Evolutionary conservation across 1,140 invertebrate species (phyloP).

Genomic region (Bombus polaris): DNA sequence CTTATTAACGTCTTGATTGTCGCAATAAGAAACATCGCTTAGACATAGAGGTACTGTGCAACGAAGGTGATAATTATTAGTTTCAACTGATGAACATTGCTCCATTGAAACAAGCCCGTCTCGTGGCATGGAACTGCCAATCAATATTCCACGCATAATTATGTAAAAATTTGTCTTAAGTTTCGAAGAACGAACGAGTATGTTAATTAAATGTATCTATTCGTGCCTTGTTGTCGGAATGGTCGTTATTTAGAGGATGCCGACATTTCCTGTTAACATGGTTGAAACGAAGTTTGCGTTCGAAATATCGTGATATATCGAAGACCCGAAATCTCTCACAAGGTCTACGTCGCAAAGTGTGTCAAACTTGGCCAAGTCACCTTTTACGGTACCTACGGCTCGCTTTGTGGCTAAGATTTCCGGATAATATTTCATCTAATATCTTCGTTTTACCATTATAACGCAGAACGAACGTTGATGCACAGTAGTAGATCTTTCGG

Average conservation of each 20-base stretch:
- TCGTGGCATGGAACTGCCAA: neutral
- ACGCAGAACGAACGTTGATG: no score
- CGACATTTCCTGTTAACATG: neutral
- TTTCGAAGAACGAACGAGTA: conserved; percentile 18
- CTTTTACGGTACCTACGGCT: conserved; percentile 54
- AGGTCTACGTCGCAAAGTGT: conserved; percentile 25
- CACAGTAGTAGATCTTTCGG: conserved; percentile 31
- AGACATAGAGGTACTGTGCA: no score
- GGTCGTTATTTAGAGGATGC: neutral
- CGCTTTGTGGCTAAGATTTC: conserved; percentile 17
- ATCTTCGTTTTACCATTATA: neutral
- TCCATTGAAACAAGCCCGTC: neutral
- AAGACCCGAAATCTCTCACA: conserved; percentile 40
- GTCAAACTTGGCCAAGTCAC: conserved; percentile 22
- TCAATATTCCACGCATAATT: conserved; percentile 28
- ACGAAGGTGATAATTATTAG: neutral
- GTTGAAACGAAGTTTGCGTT: conserved; percentile 3
- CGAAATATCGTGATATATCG: neutral
- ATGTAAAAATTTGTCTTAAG: conserved; percentile 20
- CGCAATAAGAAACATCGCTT: neutral
- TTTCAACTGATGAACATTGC: neutral
- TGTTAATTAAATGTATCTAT: conserved; percentile 11
- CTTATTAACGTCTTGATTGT: neutral
- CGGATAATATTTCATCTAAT: conserved; percentile 41
- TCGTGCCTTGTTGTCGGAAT: neutral